Percentiles rank a stretch among this genome's conserved stretches.
Evolutionary conservation across 35 echinoderm and acorn worm genomes (phyloP).

Genomic region (Strongylocentrotus purpuratus): DNA sequence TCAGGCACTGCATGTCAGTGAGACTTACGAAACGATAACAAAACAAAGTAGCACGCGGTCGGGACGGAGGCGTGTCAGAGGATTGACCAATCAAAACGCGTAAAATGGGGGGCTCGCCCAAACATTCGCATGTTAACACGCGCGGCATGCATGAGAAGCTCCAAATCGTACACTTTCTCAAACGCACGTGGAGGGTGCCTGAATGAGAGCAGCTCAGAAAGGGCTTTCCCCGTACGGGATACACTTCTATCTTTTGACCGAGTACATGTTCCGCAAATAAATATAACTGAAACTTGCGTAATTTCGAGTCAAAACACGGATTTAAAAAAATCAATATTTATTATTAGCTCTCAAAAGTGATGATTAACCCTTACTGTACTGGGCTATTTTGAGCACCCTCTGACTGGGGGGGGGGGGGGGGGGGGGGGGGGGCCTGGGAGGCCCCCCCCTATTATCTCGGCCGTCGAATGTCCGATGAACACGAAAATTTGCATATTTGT

Average conservation of each 20-base stretch:
- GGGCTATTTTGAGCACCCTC: too few relatives aligned
- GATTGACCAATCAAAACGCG: constrained; percentile 83
- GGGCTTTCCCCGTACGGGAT: constrained; percentile 12
- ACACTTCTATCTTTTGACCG: not conserved
- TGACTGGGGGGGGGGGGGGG: too few relatives aligned
- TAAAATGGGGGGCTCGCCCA: constrained; percentile 67
- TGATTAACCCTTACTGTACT: too few relatives aligned
- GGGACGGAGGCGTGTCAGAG: constrained; percentile 75
- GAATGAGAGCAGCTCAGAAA: constrained; percentile 18
- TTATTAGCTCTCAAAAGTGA: too few relatives aligned
- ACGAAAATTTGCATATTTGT: too few relatives aligned
- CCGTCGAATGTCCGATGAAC: too few relatives aligned
- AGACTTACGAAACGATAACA: constrained; percentile 48
- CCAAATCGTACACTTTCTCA: not conserved
- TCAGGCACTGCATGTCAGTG: constrained; percentile 55
- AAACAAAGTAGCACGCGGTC: constrained; percentile 54
- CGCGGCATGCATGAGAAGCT: constrained; percentile 66
- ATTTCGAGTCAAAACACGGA: too few relatives aligned
- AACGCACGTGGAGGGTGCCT: constrained; percentile 57
- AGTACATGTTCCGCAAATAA: not conserved
- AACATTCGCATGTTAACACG: constrained; percentile 65
- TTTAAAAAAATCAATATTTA: too few relatives aligned
- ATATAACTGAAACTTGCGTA: too few relatives aligned
- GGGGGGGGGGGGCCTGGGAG: too few relatives aligned
- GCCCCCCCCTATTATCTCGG: too few relatives aligned